Evolutionary conservation across 2,113 vertebrate species (phyloP), one percentile per base, ranked within the genome.

Genomic region (Plecturocebus donacophilus): DNA sequence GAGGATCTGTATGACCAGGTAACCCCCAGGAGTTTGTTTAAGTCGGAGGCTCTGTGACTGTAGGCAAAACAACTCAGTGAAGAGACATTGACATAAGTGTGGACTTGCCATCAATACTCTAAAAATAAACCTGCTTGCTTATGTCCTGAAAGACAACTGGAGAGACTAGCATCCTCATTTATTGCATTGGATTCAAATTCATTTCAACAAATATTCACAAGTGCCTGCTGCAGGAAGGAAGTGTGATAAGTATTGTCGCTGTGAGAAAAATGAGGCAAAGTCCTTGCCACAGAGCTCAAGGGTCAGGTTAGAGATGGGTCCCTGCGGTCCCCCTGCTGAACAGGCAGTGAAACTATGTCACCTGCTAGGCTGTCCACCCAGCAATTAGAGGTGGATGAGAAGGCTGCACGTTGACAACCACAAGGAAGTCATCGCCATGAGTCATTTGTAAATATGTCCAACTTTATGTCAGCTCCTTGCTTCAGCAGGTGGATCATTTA

Each of bases 401-500:
- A 94, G 17, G 38, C 42, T 94, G n/a, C 56, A 35, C n/a, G 5
- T 52, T 96, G 93, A 95, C 93, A 95, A 40, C 94, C 95, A 56
- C 54, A 75, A 97, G 88, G 61, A 95, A 96, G 35, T 84, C 94
- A 94, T 91, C 91, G 82, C 42, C 4, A 6, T 95, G 94, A 96
- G 88, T 96, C 91, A 97, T 85, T 91, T 91, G 45, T 52, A 87
- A 71, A 73, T 88, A 56, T 35, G 58, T 75, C 66, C 96, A 91
- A 70, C 64, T 88, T 81, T 42, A 88, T 97, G 95, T 94, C 94
- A 94, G 56, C 61, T 92, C 54, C 70, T 94, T 85, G 38, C 61
- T 95, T 85, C 52, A 92, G 68, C 92, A 97, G 85, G 93, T 96
- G 70, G 94, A 89, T 94, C 58, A 73, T 97, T 96, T 97, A 30